Conservation (phyloP, 2,113 vertebrate genomes). For the Sceloporus tristichus region DNA sequence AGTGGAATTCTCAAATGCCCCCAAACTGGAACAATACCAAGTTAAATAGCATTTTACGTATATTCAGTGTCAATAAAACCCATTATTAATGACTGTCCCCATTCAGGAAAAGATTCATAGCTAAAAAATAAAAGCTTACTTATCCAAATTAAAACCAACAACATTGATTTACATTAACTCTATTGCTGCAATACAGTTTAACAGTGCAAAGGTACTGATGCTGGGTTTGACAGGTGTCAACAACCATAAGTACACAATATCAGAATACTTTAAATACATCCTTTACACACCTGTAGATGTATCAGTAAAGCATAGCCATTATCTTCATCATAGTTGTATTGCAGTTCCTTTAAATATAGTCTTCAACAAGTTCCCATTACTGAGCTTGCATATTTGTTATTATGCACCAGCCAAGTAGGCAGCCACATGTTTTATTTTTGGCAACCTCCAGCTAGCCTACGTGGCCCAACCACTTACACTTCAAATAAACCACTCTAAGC, state of each 20-base stretch:
- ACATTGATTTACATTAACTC: conserved; percentile 1
- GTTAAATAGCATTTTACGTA: neutral
- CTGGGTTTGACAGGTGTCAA: neutral
- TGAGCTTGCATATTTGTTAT: conserved; percentile 61
- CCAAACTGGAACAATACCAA: neutral
- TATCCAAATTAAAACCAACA: conserved; percentile 1
- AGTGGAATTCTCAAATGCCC: neutral
- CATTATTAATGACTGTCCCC: neutral
- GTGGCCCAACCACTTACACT: conserved; percentile 73
- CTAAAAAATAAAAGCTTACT: neutral
- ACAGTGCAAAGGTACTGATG: too few relatives aligned
- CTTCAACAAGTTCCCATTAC: conserved; percentile 62
- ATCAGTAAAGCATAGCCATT: neutral
- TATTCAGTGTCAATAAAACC: neutral
- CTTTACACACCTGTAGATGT: conserved; percentile 10
- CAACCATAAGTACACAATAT: neutral
- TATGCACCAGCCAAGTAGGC: conserved; percentile 64
- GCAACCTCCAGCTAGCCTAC: conserved; percentile 73
- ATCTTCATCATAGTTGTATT: conserved; percentile 31
- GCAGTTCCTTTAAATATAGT: conserved; percentile 55
- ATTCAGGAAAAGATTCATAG: neutral
- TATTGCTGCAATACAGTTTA: neutral
- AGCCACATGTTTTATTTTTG: conserved; percentile 74
- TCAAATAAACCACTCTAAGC: conserved; percentile 63
- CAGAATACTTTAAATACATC: neutral